Conservation (phyloP, 1,140 invertebrate genomes). For the Magallana gigas region DNA sequence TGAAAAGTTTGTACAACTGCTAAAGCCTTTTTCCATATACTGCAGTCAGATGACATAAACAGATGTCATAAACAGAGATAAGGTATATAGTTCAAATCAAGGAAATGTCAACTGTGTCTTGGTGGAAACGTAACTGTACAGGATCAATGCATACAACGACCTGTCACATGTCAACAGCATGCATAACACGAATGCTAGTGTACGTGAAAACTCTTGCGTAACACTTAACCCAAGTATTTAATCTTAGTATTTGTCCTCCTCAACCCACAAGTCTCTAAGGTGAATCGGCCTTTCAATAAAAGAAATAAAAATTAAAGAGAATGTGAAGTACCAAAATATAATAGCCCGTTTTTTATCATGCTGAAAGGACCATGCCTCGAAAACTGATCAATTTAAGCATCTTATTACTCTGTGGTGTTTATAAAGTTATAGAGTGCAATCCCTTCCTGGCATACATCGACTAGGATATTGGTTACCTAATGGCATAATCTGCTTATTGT, state of each 20-base stretch:
- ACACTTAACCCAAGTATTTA: neutral
- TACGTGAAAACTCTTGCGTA: neutral
- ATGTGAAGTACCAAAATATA: no score
- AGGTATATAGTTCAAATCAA: slow-evolving; percentile 5
- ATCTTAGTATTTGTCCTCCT: neutral
- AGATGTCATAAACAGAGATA: neutral
- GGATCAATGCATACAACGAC: neutral
- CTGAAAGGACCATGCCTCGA: no score
- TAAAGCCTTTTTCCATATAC: no score
- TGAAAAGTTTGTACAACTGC: no score
- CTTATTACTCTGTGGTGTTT: neutral
- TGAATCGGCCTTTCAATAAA: no score
- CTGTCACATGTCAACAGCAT: neutral
- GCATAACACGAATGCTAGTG: neutral
- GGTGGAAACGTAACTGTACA: neutral
- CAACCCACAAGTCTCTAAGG: neutral
- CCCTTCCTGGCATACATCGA: neutral
- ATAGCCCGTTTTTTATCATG: no score
- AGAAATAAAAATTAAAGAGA: no score
- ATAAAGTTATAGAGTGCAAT: neutral
- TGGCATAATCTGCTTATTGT: slow-evolving; percentile 4
- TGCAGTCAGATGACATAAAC: neutral
- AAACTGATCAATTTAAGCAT: neutral
- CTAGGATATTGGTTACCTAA: neutral
- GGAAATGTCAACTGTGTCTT: slow-evolving; percentile 5